These are phyloP conservation scores for Oncopodura yosiiana DNA, from an alignment of 1,140 invertebrate species.

Conservation along the genomic window DNA sequence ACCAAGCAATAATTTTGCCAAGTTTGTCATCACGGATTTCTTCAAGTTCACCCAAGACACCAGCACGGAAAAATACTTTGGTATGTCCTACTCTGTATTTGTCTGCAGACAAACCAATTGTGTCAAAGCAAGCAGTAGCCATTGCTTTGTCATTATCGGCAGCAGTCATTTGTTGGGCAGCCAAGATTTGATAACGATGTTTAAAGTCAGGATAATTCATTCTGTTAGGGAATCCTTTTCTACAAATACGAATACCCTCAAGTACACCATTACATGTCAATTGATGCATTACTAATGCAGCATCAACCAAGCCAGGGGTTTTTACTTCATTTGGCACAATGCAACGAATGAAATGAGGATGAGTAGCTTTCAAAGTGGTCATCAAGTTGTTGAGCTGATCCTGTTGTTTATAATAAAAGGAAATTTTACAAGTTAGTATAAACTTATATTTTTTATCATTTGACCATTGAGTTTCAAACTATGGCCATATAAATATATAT, in stretches of 20 bases:
- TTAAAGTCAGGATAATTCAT: constrained; percentile 27
- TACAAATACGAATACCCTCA: constrained; percentile 61
- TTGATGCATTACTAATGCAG: constrained; percentile 53
- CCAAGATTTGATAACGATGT: constrained; percentile 16
- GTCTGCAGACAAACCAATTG: background rate
- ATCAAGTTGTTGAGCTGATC: constrained; percentile 46
- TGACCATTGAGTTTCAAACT: too few species aligned
- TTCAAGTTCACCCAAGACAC: constrained; percentile 49
- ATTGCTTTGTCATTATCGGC: constrained; percentile 12
- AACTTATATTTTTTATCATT: too few species aligned
- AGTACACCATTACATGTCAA: too few species aligned
- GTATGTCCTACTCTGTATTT: constrained; percentile 12
- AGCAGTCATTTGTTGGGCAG: constrained; percentile 1
- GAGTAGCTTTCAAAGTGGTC: constrained; percentile 49
- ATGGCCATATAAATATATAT: too few species aligned
- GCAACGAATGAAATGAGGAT: constrained; percentile 57
- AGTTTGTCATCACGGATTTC: constrained; percentile 57
- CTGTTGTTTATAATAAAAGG: too few species aligned
- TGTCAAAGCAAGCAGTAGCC: constrained; percentile 10
- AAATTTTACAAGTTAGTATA: constrained; percentile 33
- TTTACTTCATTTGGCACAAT: constrained; percentile 58
- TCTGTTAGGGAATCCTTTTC: constrained; percentile 61
- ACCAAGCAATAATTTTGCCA: constrained; percentile 52
- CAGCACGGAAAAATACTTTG: constrained; percentile 47
- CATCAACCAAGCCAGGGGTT: constrained; percentile 53